Percentiles rank a stretch among this genome's conserved stretches.
Evolutionary conservation across 2,113 vertebrate genomes (phyloP).

Genomic region (Cervus canadensis): DNA sequence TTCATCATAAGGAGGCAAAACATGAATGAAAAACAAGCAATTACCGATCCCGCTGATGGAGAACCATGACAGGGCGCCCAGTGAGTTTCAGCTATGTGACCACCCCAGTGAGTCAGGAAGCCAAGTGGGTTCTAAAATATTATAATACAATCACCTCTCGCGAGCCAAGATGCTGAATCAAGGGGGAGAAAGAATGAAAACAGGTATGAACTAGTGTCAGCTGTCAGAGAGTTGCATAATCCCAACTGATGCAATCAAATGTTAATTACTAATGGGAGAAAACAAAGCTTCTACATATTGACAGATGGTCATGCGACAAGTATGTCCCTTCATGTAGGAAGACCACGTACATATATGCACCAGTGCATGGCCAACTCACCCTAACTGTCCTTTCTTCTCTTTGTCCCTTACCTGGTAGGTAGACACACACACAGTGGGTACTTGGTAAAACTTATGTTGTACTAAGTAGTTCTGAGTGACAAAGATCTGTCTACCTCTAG

Average conservation of each 20-base stretch:
- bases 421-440: neutral
- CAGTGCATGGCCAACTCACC: neutral
- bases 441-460: neutral
- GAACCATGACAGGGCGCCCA: neutral
- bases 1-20: neutral
- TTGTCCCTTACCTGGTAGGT: neutral
- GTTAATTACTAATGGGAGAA: neutral
- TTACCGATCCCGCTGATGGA: neutral
- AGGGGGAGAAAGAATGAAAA: neutral
- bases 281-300: neutral
- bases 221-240: neutral
- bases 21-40: neutral
- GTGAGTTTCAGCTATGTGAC: neutral
- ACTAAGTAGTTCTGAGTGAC: neutral
- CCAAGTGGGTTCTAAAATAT: neutral
- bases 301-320: neutral
- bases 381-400: neutral
- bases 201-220: constrained; percentile 37
- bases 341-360: fast-evolving
- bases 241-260: constrained; percentile 4
- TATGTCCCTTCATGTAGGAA: neutral
- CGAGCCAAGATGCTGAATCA: constrained; percentile 32
- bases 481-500: neutral
- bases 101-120: neutral
- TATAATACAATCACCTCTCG: neutral